phyloP scores from a whole-genome alignment of 2,113 vertebrate genomes.

The Dasyprocta punctata region DNA sequence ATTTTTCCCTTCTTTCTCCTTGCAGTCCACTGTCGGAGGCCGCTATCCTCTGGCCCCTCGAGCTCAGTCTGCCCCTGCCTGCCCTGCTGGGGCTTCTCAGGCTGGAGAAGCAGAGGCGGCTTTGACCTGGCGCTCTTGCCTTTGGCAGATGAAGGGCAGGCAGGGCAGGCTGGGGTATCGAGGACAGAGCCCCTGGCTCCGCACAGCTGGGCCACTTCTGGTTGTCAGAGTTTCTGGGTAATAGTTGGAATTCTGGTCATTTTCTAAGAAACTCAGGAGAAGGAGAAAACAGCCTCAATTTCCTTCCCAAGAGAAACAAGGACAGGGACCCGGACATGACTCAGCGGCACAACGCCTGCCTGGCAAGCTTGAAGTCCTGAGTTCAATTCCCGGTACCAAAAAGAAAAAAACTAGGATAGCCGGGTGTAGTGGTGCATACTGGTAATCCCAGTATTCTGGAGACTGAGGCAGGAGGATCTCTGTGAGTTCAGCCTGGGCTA shows the following conservation, averaged over 20 bases:
- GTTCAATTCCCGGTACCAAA: too few relatives aligned
- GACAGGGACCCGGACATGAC: too few relatives aligned
- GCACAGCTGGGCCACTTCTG: neutral
- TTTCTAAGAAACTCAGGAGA: neutral
- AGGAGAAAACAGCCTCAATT: neutral
- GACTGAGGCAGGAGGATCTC: neutral
- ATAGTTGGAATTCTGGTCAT: neutral
- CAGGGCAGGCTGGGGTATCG: accelerated
- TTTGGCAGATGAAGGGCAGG: neutral
- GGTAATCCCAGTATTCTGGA: neutral
- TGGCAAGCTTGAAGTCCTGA: too few relatives aligned
- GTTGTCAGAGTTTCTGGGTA: neutral
- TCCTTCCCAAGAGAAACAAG: neutral
- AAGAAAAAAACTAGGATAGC: neutral
- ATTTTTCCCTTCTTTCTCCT: neutral
- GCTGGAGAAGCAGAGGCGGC: neutral
- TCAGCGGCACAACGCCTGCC: too few relatives aligned
- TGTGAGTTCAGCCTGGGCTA: neutral
- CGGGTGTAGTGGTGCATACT: neutral
- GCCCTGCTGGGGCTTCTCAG: neutral
- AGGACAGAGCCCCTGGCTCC: neutral
- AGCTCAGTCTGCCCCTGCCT: accelerated
- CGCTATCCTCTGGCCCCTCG: neutral
- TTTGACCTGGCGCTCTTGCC: neutral
- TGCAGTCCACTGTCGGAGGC: neutral